These are phyloP conservation scores for Falco naumanni DNA, from an alignment of 2,797 vertebrate species.

Conservation along the genomic window DNA sequence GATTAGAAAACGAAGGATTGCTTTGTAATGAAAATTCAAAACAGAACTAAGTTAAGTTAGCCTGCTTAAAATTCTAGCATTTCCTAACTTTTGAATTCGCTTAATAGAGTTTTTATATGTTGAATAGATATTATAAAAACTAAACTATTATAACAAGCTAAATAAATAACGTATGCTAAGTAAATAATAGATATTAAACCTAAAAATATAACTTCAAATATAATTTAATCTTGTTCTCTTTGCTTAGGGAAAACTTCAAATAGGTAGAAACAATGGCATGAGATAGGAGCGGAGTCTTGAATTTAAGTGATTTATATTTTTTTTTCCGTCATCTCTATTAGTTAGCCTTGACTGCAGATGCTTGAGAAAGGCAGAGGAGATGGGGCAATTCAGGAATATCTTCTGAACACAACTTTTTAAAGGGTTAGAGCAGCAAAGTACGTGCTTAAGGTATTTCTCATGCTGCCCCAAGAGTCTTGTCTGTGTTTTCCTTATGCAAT, in stretches of 20 bases:
- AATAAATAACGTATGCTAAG: not conserved
- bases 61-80: not conserved
- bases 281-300: not conserved
- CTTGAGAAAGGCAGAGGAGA: not conserved
- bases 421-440: not conserved
- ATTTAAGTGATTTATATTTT: not conserved
- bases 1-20: slow-evolving; percentile 6
- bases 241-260: not conserved
- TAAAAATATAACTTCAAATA: not conserved
- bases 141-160: not conserved
- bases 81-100: not conserved
- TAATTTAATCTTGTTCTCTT: not conserved
- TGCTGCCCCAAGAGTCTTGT: not conserved
- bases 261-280: not conserved
- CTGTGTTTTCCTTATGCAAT: not conserved
- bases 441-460: not conserved
- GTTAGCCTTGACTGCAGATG: not conserved
- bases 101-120: not conserved
- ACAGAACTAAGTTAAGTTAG: not conserved
- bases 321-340: not conserved
- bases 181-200: not conserved
- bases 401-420: not conserved
- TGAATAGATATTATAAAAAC: not conserved
- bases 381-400: not conserved
- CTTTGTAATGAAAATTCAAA: not conserved